Evolutionary conservation across 2,888 invertebrate genomes (phyloP).

Genomic region (Ophraella communa): DNA sequence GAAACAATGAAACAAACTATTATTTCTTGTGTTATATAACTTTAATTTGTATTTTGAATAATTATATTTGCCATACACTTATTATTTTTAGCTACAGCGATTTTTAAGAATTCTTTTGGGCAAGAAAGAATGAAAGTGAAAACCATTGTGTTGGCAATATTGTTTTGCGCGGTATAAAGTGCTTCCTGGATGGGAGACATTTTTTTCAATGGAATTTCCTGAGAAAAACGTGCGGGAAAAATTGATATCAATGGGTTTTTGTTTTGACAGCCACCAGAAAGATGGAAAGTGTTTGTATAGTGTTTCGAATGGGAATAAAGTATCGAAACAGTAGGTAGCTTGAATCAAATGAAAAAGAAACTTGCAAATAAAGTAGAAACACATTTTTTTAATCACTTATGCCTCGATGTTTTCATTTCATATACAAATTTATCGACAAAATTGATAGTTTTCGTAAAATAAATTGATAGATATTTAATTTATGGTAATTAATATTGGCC

Average conservation of each 20-base stretch:
- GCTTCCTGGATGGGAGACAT: constrained; percentile 14
- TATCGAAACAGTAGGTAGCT: not conserved
- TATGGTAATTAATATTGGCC: too few species aligned
- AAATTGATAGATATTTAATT: too few species aligned
- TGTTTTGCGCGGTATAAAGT: constrained; percentile 20
- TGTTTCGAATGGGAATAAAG: constrained; percentile 17
- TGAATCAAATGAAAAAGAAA: constrained; percentile 12
- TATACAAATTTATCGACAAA: too few species aligned
- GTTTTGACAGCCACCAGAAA: constrained; percentile 21
- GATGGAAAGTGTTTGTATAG: constrained; percentile 24
- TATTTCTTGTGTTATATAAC: too few species aligned
- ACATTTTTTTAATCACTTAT: not conserved
- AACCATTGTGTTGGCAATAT: constrained; percentile 17
- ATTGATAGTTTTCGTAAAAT: too few species aligned
- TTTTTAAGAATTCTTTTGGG: not conserved
- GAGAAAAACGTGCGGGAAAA: constrained; percentile 1
- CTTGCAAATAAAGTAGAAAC: not conserved
- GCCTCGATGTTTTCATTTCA: not conserved
- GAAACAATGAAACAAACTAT: too few species aligned
- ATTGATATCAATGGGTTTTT: constrained; percentile 26
- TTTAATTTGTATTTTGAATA: too few species aligned
- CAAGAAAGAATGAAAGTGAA: constrained; percentile 8
- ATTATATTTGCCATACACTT: not conserved
- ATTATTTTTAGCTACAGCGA: not conserved
- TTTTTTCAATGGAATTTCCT: constrained; percentile 15